Conservation (phyloP, 1,140 invertebrate genomes). For the Apis laboriosa region DNA sequence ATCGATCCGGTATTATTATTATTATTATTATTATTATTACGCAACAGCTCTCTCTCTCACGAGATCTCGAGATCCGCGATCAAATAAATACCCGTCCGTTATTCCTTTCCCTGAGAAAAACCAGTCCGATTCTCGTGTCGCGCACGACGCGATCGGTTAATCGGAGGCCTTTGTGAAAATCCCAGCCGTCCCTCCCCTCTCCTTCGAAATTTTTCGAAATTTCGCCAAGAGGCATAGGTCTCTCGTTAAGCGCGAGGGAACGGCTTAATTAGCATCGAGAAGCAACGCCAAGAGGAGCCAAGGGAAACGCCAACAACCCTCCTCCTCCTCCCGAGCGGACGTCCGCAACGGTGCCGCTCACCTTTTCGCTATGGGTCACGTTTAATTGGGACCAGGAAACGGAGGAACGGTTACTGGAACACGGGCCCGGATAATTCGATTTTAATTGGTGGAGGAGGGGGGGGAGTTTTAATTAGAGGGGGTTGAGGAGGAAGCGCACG, state of each 20-base stretch:
- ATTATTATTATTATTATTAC: no score
- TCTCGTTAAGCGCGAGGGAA: constrained; percentile 33
- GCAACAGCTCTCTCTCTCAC: no score
- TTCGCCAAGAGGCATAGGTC: constrained; percentile 12
- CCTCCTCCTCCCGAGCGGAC: background rate
- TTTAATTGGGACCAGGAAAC: constrained; percentile 22
- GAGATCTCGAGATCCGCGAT: no score
- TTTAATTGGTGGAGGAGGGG: background rate
- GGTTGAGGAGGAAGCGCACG: no score
- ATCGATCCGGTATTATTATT: no score
- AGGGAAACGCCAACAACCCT: background rate
- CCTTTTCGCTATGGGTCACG: background rate
- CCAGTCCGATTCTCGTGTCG: no score
- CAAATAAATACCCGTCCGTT: no score
- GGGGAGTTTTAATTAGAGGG: background rate
- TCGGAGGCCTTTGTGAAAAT: no score
- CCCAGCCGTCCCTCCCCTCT: no score
- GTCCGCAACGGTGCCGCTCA: background rate
- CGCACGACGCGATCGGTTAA: no score
- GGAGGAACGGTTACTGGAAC: background rate
- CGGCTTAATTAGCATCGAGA: constrained; percentile 27
- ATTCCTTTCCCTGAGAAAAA: no score
- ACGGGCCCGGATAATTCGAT: background rate
- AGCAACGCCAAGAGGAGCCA: no score
- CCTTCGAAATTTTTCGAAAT: background rate